phyloP scores from a whole-genome alignment of 2,888 invertebrate species.

The Patella depressa region DNA sequence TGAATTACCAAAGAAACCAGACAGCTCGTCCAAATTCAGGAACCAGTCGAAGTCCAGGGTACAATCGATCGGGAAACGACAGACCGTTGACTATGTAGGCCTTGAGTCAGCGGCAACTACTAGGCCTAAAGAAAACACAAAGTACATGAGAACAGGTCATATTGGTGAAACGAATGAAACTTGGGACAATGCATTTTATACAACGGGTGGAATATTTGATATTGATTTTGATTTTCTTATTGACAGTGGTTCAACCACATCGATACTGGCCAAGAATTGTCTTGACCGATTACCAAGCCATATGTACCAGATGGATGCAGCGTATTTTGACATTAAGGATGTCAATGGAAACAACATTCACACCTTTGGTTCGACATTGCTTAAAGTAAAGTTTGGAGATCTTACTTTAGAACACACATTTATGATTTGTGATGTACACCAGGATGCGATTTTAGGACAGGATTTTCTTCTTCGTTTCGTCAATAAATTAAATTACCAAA shows the following conservation, averaged over 20 bases:
- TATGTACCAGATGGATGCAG: no score
- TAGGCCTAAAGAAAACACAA: constrained; percentile 7
- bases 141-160: constrained; percentile 9
- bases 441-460: constrained; percentile 27
- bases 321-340: neutral
- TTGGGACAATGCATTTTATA: constrained; percentile 25
- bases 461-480: constrained; percentile 26
- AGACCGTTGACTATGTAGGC: constrained; percentile 22
- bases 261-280: constrained; percentile 11
- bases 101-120: constrained; percentile 16
- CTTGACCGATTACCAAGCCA: neutral
- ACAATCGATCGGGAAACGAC: constrained; percentile 18
- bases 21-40: neutral
- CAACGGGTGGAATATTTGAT: neutral
- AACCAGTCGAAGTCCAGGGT: neutral
- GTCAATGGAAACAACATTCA: neutral
- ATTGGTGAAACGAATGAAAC: neutral
- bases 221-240: constrained; percentile 8
- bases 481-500: constrained; percentile 5
- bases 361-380: neutral
- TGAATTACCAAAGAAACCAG: neutral
- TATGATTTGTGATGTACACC: constrained; percentile 24
- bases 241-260: constrained; percentile 20
- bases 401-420: neutral
- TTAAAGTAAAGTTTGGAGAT: neutral